Evolutionary conservation across 1,140 invertebrate genomes (phyloP), one percentile per base, ranked within the genome.

Genomic region (Ceratina japonica): DNA sequence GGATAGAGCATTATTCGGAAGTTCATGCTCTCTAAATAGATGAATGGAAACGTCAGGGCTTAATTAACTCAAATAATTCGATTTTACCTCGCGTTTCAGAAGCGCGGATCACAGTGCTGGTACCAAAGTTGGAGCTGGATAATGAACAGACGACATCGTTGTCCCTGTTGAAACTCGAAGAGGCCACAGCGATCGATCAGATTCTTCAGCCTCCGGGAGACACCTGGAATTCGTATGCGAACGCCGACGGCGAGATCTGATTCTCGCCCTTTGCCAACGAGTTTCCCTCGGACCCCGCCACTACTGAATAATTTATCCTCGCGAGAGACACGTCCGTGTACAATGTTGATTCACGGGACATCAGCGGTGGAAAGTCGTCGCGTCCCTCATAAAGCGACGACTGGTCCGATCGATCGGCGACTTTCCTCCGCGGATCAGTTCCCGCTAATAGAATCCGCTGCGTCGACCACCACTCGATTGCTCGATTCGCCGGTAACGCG

Each of bases 231-330:
- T 69, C 13, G 1, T 24, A 63, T 27, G 63, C 75, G 37, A 44
- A 44, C 37, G 37, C 37, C 37, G 37, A 44, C 37, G 37, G 37
- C 10, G 37, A 31, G 10, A 51, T 1, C 18, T 56, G 54, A 13
- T 44, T 44, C 37, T 44, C 37, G 37, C 37, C 37, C 0, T 44
- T 7, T 10, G 37, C 2, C 10, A 0, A 7, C 27, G 37, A 44
- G 5, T 44, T 44, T 44, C 37, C 10, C 37, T 44, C 56, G 56
- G 24, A 16, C 8, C n/a, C 1, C 20, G 16, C 10, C 13, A 4
- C 8, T 24, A 16, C 62, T 72, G 69, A 72, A 72, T 78, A 56
- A 72, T 72, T 54, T 63, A 63, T 72, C 20, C 59, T 44, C 49
- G 27, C 18, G 15, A 27, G 20, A 16, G 2, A 37, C 15, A 7